phyloP scores from a whole-genome alignment of 2,888 invertebrate species.

The Euphydryas editha region DNA sequence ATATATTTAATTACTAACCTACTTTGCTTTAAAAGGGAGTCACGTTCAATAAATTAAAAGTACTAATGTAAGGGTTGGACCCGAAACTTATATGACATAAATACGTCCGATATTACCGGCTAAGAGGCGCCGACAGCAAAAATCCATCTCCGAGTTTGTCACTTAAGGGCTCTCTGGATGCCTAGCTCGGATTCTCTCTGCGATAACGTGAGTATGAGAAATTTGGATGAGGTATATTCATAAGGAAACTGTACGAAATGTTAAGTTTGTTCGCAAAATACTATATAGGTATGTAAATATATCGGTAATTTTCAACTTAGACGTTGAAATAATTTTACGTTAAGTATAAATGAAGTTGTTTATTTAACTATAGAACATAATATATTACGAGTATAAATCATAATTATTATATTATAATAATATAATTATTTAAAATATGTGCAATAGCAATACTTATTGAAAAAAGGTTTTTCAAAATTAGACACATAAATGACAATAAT shows the following conservation, averaged over 20 bases:
- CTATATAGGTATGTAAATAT: too few relatives aligned
- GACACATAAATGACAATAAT: too few relatives aligned
- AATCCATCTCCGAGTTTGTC: slow-evolving; percentile 80
- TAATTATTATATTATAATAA: too few relatives aligned
- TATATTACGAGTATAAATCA: too few relatives aligned
- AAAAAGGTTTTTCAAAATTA: too few relatives aligned
- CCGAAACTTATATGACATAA: slow-evolving; percentile 61
- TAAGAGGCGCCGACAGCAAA: slow-evolving; percentile 76
- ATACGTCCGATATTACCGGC: slow-evolving; percentile 73
- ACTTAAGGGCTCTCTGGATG: slow-evolving; percentile 76
- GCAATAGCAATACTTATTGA: too few relatives aligned
- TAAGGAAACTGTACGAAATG: background rate
- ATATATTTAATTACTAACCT: slow-evolving; percentile 15
- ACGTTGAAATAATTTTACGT: too few relatives aligned
- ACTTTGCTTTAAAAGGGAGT: slow-evolving; percentile 31
- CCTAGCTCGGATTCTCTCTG: slow-evolving; percentile 56
- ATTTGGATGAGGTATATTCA: slow-evolving; percentile 28
- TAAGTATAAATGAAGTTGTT: too few relatives aligned
- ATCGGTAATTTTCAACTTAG: too few relatives aligned
- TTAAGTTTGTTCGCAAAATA: too few relatives aligned
- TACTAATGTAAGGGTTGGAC: slow-evolving; percentile 38
- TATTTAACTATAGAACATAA: too few relatives aligned
- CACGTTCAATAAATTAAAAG: slow-evolving; percentile 38
- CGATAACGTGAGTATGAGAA: slow-evolving; percentile 50
- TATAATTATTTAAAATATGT: too few relatives aligned